Evolutionary conservation across 2,888 invertebrate species (phyloP).

Genomic region (Latrodectus elegans): DNA sequence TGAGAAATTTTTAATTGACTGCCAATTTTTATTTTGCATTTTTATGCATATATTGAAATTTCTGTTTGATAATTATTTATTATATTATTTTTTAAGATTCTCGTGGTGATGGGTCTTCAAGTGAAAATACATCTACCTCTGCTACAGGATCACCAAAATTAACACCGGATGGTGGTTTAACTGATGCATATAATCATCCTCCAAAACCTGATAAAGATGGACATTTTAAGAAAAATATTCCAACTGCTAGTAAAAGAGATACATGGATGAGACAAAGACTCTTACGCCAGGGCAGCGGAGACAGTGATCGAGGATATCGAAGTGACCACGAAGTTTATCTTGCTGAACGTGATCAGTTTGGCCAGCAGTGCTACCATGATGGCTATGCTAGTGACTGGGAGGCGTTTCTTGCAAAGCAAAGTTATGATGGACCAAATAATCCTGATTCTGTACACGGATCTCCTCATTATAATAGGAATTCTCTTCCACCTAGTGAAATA

Average conservation of each 20-base stretch:
- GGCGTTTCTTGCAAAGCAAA: conserved; percentile 63
- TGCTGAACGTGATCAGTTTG: conserved; percentile 61
- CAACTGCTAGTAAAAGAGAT: conserved; percentile 44
- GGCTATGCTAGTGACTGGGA: conserved; percentile 70
- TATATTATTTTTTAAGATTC: conserved; percentile 38
- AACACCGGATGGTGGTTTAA: conserved; percentile 35
- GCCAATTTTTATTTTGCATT: background rate
- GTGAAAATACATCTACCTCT: conserved; percentile 64
- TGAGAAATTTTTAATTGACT: too few species aligned
- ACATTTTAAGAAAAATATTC: conserved; percentile 55
- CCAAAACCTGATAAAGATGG: conserved; percentile 53
- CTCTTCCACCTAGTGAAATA: conserved; percentile 14
- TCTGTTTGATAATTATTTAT: background rate
- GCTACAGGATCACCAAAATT: conserved; percentile 60
- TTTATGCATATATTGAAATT: background rate
- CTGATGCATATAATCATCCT: conserved; percentile 24
- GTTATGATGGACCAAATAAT: conserved; percentile 9
- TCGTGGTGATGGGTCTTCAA: conserved; percentile 65
- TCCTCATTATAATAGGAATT: conserved; percentile 9
- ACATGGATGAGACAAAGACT: conserved; percentile 63
- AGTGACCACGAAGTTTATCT: conserved; percentile 69
- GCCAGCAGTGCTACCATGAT: conserved; percentile 42
- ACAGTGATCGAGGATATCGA: conserved; percentile 67
- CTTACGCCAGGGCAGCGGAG: conserved; percentile 58
- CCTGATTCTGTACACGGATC: conserved; percentile 9